Conservation (phyloP, 2,113 vertebrate species). For the Pao palembangensis region DNA sequence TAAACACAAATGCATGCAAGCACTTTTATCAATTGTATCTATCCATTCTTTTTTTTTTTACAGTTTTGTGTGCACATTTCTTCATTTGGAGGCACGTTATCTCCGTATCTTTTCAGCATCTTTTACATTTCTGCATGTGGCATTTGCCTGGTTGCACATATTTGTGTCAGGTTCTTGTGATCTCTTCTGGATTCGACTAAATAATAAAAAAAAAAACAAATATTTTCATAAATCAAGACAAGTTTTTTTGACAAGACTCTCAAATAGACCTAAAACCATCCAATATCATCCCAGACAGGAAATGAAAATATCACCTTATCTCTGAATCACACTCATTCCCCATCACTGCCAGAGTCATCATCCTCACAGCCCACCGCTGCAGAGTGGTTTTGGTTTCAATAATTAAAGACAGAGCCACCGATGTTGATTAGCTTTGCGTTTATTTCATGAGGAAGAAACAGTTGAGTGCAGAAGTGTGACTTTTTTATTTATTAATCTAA, state of each 20-base stretch:
- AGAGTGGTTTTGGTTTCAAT: slow-evolving; percentile 71
- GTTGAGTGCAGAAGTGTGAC: slow-evolving; percentile 40
- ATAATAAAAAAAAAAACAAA: not conserved
- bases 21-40: too few relatives aligned
- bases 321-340: slow-evolving; percentile 29
- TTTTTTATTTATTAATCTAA: slow-evolving; percentile 18
- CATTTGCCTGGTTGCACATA: too few relatives aligned
- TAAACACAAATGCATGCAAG: too few relatives aligned
- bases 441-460: slow-evolving; percentile 41
- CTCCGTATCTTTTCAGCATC: too few relatives aligned
- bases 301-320: slow-evolving; percentile 61
- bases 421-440: slow-evolving; percentile 70
- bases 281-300: slow-evolving; percentile 36
- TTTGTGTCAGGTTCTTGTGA: too few relatives aligned
- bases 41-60: too few relatives aligned
- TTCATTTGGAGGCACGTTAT: too few relatives aligned
- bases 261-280: slow-evolving; percentile 20
- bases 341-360: slow-evolving; percentile 22
- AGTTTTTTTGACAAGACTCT: slow-evolving; percentile 32
- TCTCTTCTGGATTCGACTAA: not conserved
- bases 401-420: slow-evolving; percentile 65
- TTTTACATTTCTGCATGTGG: too few relatives aligned
- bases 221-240: slow-evolving; percentile 26
- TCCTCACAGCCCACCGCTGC: slow-evolving; percentile 42
- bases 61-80: too few relatives aligned